Evolutionary conservation across 2,888 invertebrate genomes (phyloP), one percentile per base, ranked within the genome.

Genomic region (Meliscaeva auricollis): DNA sequence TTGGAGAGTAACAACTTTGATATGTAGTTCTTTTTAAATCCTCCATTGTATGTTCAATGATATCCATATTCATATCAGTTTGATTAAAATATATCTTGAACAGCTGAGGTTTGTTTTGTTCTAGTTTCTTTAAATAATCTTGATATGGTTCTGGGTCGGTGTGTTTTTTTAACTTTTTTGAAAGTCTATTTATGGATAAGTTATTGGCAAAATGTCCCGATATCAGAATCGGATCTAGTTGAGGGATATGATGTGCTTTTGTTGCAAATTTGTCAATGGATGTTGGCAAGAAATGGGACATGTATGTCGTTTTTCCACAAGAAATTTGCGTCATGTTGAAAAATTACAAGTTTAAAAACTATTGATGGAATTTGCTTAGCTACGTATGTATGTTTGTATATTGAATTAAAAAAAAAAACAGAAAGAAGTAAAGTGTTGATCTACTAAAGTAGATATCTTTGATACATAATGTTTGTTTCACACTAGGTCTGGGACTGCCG

Each of bases 21-120:
- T 90, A 90, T 2, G 66, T 62, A 1, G 87, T 88, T 72, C 87
- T 87, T 32, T 88, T 85, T 8, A 87, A 60, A 17, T 89, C 72
- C 22, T 69, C 84, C 2, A 87, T 54, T 82, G 75, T 62, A 32
- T 69, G 32, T 54, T 87, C 80, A 9, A 89, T 62, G 3, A 75
- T 7, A 8, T 70, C 30, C 1, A 80, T 58, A 35, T 88, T 83
- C 1, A 88, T 76, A 13, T 78, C 52, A 0, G 87, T 87, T 56
- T 76, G 46, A 30, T 75, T 60, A 66, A 89, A 89, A 72, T 87
- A 87, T 11, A 74, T 44, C 5, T 88, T 73, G 68, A 83, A 88
- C 2, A 88, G 15, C 15, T 87, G 68, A 17, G 87, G 87, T 17
- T 87, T 87, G 35, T 68, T 87, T 35, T 69, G 50, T 54, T 89